These are phyloP conservation scores for Drosophila koepferae DNA, from an alignment of 2,888 invertebrate species.

Conservation along the genomic window DNA sequence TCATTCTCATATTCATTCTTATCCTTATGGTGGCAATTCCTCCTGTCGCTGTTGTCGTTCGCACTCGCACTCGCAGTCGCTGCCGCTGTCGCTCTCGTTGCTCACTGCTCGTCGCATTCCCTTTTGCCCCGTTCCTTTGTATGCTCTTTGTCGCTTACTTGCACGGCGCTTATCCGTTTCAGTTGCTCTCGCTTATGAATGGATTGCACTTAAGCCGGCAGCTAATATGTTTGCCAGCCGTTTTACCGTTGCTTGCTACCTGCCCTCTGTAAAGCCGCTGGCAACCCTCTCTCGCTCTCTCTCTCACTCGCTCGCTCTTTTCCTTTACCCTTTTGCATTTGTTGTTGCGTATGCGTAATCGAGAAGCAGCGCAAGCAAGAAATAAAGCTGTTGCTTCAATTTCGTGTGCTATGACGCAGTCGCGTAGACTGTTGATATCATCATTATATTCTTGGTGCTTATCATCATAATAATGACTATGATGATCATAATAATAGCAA, in stretches of 20 bases:
- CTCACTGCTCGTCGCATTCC: background rate
- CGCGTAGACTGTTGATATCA: constrained; percentile 33
- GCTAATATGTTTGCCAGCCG: constrained; percentile 59
- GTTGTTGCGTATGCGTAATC: constrained; percentile 56
- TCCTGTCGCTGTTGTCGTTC: constrained; percentile 5
- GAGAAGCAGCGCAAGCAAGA: constrained; percentile 27
- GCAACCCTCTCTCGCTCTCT: background rate
- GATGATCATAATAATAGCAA: constrained; percentile 7
- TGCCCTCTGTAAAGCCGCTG: constrained; percentile 17
- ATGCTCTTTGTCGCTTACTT: constrained; percentile 29
- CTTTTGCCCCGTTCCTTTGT: background rate
- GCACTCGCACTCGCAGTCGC: background rate
- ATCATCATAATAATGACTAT: constrained; percentile 1
- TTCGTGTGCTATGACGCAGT: constrained; percentile 43
- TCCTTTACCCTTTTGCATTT: constrained; percentile 14
- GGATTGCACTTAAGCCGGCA: constrained; percentile 70
- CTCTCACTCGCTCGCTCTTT: background rate
- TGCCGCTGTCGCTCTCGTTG: background rate
- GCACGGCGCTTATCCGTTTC: constrained; percentile 52
- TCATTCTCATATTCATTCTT: constrained; percentile 18
- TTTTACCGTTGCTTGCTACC: constrained; percentile 53
- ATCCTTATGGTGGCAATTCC: constrained; percentile 6
- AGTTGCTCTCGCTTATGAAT: constrained; percentile 52
- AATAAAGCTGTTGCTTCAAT: constrained; percentile 52
- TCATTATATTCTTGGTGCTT: constrained; percentile 19